Evolutionary conservation across 2,888 invertebrate species (phyloP), one percentile per base, ranked within the genome.

Genomic region (Stegophylla sp.): DNA sequence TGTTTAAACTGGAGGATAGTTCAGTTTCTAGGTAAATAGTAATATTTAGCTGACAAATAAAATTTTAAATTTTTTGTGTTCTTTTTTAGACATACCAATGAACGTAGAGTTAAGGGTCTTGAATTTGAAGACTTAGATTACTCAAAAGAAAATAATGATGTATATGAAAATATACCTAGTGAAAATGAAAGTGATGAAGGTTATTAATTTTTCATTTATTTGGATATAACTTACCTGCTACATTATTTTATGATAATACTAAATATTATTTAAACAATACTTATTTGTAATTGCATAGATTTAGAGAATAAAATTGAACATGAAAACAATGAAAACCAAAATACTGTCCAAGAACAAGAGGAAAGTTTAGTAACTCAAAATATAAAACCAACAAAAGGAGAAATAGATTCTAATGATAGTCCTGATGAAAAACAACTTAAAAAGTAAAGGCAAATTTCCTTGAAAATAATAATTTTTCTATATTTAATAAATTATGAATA

Each of bases 1-100:
- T 99, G 83, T 99, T 98, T 86, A 89, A 92, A 87, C 86, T 99
- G 53, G 98, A 98, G 87, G 98, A 98, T 84, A 91, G 94, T 83
- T 95, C 94, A 82, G 89, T 97, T 61, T 92, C 92, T 84, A 89
- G 91, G 15, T 85, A 82, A 61, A 23, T 61, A 41, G 20, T 20
- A 43, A 5, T 67, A 26, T 67, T 41, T 43, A 2, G 53, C 17
- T 34, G 64, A 53, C 43, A 56, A 56, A 34, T 34, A 41, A 5
- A 48, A 59, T 23, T 63, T 48, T 5, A 4, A 15, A 34, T 34
- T 34, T 43, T n/a, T 45, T 1, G 7, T 53, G 28, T 45, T 61
- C 67, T 23, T 26, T 3, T 77, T 61, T 69, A 82, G 82, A 26
- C 73, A 86, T 87, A 53, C 96, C 96, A 86, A 88, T 88, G 72